These are phyloP conservation scores for Teleogryllus occipitalis DNA, from an alignment of 1,140 invertebrate genomes.

Conservation along the genomic window DNA sequence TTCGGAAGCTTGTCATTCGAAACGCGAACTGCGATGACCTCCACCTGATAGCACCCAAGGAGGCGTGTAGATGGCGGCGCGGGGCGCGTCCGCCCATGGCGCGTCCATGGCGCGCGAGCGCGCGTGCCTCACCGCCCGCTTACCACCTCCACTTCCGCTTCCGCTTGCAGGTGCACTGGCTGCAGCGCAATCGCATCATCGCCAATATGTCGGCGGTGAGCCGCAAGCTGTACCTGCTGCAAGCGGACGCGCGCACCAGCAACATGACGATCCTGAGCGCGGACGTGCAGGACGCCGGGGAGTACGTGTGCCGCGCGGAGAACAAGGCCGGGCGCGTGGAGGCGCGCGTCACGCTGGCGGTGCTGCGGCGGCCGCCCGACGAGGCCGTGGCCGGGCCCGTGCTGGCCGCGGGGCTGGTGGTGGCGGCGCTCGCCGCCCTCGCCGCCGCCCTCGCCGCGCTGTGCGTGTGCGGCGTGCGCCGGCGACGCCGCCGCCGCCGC, in stretches of 20 bases:
- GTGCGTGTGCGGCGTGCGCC: constrained; percentile 46
- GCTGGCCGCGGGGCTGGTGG: constrained; percentile 46
- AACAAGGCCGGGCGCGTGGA: constrained; percentile 66
- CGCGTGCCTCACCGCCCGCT: too few species aligned
- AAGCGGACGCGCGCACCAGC: constrained; percentile 43
- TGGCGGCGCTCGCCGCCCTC: constrained; percentile 46
- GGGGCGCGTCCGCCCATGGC: too few species aligned
- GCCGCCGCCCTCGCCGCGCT: constrained; percentile 49
- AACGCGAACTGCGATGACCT: too few species aligned
- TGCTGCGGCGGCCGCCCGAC: constrained; percentile 44
- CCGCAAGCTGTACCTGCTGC: constrained; percentile 43
- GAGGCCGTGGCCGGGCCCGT: constrained; percentile 42
- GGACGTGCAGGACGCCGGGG: constrained; percentile 59
- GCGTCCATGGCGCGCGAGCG: too few species aligned
- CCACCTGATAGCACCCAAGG: too few species aligned
- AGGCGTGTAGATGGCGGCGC: too few species aligned
- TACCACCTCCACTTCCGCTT: too few species aligned
- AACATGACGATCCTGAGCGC: constrained; percentile 61
- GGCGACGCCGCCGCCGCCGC: constrained; percentile 34
- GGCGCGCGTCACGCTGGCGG: constrained; percentile 56
- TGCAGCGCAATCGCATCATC: constrained; percentile 41
- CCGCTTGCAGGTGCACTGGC: constrained; percentile 46
- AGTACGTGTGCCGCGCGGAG: constrained; percentile 64
- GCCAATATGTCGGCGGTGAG: constrained; percentile 42
- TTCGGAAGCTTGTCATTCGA: too few species aligned